Conservation (phyloP, 92 coral and sea anemone species). For the Zoanthus gigantus region DNA sequence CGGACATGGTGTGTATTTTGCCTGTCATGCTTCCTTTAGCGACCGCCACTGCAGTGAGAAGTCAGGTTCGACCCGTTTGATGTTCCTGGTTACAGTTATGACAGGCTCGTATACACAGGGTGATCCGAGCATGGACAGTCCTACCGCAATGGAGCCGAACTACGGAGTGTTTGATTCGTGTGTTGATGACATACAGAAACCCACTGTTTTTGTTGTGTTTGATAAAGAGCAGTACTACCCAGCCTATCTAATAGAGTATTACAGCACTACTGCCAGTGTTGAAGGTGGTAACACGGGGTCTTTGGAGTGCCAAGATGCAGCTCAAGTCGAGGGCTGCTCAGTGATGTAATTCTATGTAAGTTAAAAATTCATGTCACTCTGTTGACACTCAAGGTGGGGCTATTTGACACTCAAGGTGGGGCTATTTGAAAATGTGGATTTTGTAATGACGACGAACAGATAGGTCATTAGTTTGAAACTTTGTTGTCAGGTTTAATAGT, state of each 20-base stretch:
- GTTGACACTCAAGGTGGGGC: not conserved
- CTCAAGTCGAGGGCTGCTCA: constrained; percentile 4
- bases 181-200: constrained; percentile 76
- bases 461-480: too few relatives aligned
- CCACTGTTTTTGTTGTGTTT: constrained; percentile 77
- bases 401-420: not conserved
- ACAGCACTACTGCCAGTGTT: not conserved
- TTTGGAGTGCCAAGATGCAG: not conserved
- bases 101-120: constrained; percentile 84
- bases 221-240: constrained; percentile 87
- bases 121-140: constrained; percentile 64
- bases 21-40: constrained; percentile 69
- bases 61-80: constrained; percentile 63
- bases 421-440: not conserved
- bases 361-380: not conserved
- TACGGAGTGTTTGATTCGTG: constrained; percentile 74
- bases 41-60: constrained; percentile 75
- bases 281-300: not conserved
- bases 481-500: too few relatives aligned
- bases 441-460: too few relatives aligned
- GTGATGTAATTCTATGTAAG: constrained; percentile 7
- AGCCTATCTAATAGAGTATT: constrained; percentile 67
- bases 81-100: constrained; percentile 83
- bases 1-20: constrained; percentile 89
- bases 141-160: constrained; percentile 48